Evolutionary conservation across 2,113 vertebrate species (phyloP).

Genomic region (Numida meleagris): DNA sequence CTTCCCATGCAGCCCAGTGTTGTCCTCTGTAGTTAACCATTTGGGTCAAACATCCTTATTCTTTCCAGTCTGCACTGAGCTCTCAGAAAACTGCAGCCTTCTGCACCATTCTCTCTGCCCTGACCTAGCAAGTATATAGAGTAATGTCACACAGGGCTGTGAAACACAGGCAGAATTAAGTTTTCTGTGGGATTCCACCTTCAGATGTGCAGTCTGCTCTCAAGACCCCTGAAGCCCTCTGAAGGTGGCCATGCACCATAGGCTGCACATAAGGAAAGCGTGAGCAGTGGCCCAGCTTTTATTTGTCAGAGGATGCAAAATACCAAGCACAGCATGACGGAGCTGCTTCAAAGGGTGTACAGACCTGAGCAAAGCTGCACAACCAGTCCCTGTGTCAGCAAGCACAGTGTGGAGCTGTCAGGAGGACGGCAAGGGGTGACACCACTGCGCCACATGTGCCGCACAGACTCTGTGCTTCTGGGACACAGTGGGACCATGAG

Average conservation of each 20-base stretch:
- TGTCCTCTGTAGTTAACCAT: background rate
- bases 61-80: background rate
- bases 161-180: background rate
- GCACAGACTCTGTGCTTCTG: background rate
- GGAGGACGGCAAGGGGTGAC: background rate
- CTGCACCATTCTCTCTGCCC: background rate
- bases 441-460: background rate
- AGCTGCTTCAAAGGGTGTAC: background rate
- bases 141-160: background rate
- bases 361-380: accelerated
- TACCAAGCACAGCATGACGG: accelerated
- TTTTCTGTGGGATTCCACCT: background rate
- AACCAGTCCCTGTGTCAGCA: accelerated
- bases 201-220: background rate
- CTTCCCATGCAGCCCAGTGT: background rate
- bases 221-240: background rate
- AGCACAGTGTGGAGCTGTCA: background rate
- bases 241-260: background rate
- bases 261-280: accelerated
- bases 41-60: background rate
- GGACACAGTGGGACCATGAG: background rate
- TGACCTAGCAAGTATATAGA: background rate
- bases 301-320: background rate
- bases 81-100: background rate
- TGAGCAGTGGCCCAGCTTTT: accelerated